A percentile compares a stretch with the other conserved stretches of the same genome.
Evolutionary conservation across 2,797 vertebrate species (phyloP).

Genomic region (Mus minutoides): DNA sequence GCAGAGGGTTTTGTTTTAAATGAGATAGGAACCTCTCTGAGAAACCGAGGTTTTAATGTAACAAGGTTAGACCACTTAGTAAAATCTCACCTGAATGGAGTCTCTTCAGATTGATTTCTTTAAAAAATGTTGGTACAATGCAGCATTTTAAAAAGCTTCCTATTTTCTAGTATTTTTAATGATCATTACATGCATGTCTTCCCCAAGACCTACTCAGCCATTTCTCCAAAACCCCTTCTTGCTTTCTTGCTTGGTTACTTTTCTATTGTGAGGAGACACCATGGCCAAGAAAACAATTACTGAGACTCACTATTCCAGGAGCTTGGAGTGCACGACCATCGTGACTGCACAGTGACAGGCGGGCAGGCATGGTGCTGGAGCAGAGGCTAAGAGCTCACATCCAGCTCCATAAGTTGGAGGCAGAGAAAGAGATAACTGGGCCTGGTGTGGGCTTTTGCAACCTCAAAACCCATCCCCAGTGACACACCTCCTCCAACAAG

Average conservation of each 20-base stretch:
- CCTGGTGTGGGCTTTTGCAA: background rate
- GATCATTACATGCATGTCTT: slow-evolving; percentile 14
- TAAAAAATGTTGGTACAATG: background rate
- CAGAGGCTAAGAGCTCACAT: background rate
- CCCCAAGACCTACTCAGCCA: background rate
- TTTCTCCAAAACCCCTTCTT: background rate
- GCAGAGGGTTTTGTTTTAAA: background rate
- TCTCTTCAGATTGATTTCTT: background rate
- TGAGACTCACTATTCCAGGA: background rate
- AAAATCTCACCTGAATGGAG: background rate
- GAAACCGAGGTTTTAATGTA: background rate
- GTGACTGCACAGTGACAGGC: background rate
- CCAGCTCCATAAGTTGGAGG: background rate
- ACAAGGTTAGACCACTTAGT: background rate
- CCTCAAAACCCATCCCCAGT: background rate
- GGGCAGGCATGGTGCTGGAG: background rate
- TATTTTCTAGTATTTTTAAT: background rate
- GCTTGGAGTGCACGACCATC: background rate
- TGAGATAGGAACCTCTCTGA: background rate
- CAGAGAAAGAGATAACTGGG: background rate
- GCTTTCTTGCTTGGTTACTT: background rate
- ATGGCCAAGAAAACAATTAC: background rate
- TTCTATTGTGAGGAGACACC: background rate
- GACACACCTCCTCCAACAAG: background rate
- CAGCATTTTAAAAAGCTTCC: background rate